Evolutionary conservation across 2,888 invertebrate species (phyloP).

Genomic region (Nymphalis c-album): DNA sequence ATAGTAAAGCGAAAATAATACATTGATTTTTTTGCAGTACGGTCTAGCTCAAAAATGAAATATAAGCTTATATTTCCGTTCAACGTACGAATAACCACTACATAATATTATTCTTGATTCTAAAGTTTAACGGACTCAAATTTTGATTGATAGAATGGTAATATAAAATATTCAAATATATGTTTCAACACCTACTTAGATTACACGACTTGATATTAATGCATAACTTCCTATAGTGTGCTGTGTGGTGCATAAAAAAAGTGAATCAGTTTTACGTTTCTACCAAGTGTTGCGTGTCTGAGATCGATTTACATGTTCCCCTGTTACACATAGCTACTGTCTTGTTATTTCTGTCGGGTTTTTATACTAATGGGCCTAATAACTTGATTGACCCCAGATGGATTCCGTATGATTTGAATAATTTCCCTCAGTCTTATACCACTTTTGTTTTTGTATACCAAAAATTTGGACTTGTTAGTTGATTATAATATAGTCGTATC

Average conservation of each 20-base stretch:
- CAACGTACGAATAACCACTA: neutral
- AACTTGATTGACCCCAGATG: constrained; percentile 30
- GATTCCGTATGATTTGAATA: constrained; percentile 33
- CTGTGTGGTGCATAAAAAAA: constrained; percentile 21
- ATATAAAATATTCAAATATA: constrained; percentile 22
- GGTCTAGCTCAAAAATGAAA: no score
- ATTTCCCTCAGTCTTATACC: constrained; percentile 26
- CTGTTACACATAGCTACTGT: constrained; percentile 65
- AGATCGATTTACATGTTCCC: constrained; percentile 72
- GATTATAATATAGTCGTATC: constrained; percentile 34
- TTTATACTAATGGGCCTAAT: constrained; percentile 45
- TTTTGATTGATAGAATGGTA: constrained; percentile 19
- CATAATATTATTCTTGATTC: neutral
- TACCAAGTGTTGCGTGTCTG: constrained; percentile 60
- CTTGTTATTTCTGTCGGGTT: constrained; percentile 63
- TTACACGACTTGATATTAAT: constrained; percentile 19
- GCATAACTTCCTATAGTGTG: constrained; percentile 15
- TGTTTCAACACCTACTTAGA: constrained; percentile 24
- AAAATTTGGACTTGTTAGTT: constrained; percentile 15
- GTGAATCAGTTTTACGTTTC: constrained; percentile 18
- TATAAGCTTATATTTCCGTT: neutral
- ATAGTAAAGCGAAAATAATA: no score
- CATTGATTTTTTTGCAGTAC: no score
- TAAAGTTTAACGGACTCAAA: neutral
- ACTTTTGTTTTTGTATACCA: constrained; percentile 17